Evolutionary conservation across 2,888 invertebrate species (phyloP).

Genomic region (Schizaphis graminum): DNA sequence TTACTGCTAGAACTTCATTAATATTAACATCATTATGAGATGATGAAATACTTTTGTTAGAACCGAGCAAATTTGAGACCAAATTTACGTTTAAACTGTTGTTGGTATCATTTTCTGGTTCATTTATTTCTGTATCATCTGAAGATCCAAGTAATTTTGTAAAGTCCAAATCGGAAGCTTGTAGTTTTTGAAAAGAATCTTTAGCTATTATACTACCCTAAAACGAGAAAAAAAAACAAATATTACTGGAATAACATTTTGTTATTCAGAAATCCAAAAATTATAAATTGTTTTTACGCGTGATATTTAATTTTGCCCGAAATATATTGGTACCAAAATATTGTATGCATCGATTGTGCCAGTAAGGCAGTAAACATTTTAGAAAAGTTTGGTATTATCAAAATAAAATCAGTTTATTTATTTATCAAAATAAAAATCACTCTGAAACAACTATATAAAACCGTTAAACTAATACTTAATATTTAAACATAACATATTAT

Average conservation of each 20-base stretch:
- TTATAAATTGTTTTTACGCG: background rate
- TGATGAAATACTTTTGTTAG: slow-evolving; percentile 68
- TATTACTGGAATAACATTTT: background rate
- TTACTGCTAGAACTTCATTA: slow-evolving; percentile 64
- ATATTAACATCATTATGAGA: slow-evolving; percentile 44
- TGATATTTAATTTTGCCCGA: background rate
- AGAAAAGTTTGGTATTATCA: no score
- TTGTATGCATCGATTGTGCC: background rate
- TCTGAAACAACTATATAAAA: no score
- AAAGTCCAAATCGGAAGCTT: slow-evolving; percentile 83
- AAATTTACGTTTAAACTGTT: slow-evolving; percentile 54
- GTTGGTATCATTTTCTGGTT: slow-evolving; percentile 33
- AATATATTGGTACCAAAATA: background rate
- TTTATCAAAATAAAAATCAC: no score
- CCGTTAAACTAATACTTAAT: no score
- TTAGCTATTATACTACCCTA: slow-evolving; percentile 73
- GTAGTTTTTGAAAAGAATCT: slow-evolving; percentile 79
- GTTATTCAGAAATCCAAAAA: background rate
- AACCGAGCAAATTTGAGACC: background rate
- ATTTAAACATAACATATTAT: no score
- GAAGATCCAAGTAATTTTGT: slow-evolving; percentile 76
- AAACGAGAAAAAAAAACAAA: slow-evolving; percentile 61
- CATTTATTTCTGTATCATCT: slow-evolving; percentile 72
- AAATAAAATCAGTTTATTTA: no score
- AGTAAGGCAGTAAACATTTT: no score